Conservation (phyloP, 1,140 invertebrate species). For the Pseudachorutes palmiensis region DNA sequence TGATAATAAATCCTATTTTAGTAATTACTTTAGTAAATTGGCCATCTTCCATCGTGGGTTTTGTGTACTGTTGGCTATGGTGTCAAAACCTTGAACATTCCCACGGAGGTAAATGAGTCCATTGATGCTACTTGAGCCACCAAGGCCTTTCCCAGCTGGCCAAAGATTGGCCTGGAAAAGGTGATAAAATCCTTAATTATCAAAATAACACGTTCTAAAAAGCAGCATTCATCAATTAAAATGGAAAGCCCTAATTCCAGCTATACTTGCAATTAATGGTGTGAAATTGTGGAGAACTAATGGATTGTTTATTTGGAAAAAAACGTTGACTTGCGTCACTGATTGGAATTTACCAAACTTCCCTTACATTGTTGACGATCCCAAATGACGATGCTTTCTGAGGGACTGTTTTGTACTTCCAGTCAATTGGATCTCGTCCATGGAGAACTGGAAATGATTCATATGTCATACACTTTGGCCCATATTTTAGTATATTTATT, state of each 20-base stretch:
- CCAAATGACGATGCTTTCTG: slow-evolving; percentile 26
- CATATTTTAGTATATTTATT: neutral
- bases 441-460: slow-evolving; percentile 8
- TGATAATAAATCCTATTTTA: slow-evolving; percentile 1
- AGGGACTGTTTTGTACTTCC: slow-evolving; percentile 40
- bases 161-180: slow-evolving; percentile 1
- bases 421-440: slow-evolving; percentile 24
- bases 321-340: neutral
- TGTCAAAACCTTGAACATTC: slow-evolving; percentile 41
- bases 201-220: neutral
- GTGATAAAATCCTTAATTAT: neutral
- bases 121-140: slow-evolving; percentile 8
- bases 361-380: slow-evolving; percentile 25
- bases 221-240: neutral
- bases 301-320: neutral
- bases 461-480: neutral
- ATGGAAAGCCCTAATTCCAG: no score
- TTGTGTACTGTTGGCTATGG: slow-evolving; percentile 15
- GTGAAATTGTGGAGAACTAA: no score
- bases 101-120: slow-evolving; percentile 48
- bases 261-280: no score
- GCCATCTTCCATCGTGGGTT: slow-evolving; percentile 28
- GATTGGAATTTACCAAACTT: neutral
- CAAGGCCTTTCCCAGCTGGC: slow-evolving; percentile 7
- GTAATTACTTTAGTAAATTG: slow-evolving; percentile 21